A percentile compares a stretch with the other conserved stretches of the same genome.
Conservation (phyloP, 2,797 vertebrate genomes). For the Stomatorhinus walkeri region DNA sequence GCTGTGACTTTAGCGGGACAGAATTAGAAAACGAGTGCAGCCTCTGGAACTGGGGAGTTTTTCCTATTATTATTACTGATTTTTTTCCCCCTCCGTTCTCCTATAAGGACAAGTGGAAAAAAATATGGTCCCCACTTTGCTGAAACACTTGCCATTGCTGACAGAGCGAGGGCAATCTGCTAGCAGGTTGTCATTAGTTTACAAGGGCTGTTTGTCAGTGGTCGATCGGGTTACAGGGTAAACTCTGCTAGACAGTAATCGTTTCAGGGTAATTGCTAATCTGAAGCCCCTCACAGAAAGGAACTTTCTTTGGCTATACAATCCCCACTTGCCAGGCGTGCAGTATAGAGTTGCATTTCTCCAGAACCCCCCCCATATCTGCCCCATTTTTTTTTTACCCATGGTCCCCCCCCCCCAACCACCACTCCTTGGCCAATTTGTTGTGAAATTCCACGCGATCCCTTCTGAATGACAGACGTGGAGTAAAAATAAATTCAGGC, state of each 20-base stretch:
- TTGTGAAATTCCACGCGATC: neutral
- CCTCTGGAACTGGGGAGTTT: neutral
- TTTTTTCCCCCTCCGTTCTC: neutral
- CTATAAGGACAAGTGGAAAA: conserved; percentile 16
- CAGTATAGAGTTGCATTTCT: neutral
- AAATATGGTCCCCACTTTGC: conserved; percentile 28
- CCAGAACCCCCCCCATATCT: neutral
- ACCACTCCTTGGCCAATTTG: neutral
- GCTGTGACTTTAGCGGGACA: conserved; percentile 14
- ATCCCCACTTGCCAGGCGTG: conserved; percentile 9
- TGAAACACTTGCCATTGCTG: conserved; percentile 31
- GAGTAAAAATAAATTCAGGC: conserved; percentile 9
- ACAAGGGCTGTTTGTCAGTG: conserved; percentile 47
- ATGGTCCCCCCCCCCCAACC: neutral
- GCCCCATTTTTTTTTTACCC: neutral
- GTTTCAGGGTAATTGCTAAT: conserved; percentile 21
- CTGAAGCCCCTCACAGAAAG: conserved; percentile 14
- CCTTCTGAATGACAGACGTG: neutral
- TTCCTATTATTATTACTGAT: neutral
- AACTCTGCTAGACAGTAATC: conserved; percentile 26
- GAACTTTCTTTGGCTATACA: conserved; percentile 15
- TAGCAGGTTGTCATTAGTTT: conserved; percentile 46
- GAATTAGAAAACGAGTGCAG: conserved; percentile 23
- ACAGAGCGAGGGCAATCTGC: conserved; percentile 31
- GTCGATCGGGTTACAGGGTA: conserved; percentile 47